A percentile compares a stretch with the other conserved stretches of the same genome.
phyloP scores from a whole-genome alignment of 2,888 invertebrate genomes.

The Cephus runcator region DNA sequence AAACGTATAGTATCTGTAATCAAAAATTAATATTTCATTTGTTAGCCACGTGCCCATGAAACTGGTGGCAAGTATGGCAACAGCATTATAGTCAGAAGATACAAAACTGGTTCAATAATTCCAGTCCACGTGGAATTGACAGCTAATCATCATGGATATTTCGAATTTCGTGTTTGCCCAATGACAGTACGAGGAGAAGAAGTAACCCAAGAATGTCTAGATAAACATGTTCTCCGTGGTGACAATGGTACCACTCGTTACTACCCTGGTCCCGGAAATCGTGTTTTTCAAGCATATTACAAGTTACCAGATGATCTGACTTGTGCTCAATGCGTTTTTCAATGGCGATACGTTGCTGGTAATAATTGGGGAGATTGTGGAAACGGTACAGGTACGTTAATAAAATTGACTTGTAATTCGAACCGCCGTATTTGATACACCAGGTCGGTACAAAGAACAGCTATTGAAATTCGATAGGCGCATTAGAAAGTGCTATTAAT shows the following conservation, averaged over 20 bases:
- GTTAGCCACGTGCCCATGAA: conserved; percentile 80
- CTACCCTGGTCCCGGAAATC: conserved; percentile 82
- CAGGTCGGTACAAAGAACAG: neutral
- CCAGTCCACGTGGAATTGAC: conserved; percentile 85
- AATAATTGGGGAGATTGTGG: conserved; percentile 65
- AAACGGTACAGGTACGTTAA: conserved; percentile 56
- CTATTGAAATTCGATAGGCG: neutral
- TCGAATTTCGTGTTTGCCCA: conserved; percentile 86
- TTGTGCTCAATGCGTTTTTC: conserved; percentile 85
- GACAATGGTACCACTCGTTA: conserved; percentile 71
- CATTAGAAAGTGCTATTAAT: conserved; percentile 14
- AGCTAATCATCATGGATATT: conserved; percentile 87
- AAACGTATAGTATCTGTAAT: too few relatives aligned
- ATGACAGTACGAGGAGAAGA: conserved; percentile 71
- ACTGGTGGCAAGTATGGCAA: conserved; percentile 85
- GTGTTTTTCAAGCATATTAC: conserved; percentile 81
- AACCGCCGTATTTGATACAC: neutral
- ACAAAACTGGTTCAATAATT: conserved; percentile 75
- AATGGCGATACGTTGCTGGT: conserved; percentile 90
- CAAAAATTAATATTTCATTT: conserved; percentile 14
- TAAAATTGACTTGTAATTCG: neutral
- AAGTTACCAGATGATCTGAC: conserved; percentile 73
- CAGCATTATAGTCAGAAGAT: conserved; percentile 84
- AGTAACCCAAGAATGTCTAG: conserved; percentile 81
- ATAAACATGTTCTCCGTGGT: conserved; percentile 74